phyloP scores from a whole-genome alignment of 2,888 invertebrate genomes.

The Eupithecia pulchellata region DNA sequence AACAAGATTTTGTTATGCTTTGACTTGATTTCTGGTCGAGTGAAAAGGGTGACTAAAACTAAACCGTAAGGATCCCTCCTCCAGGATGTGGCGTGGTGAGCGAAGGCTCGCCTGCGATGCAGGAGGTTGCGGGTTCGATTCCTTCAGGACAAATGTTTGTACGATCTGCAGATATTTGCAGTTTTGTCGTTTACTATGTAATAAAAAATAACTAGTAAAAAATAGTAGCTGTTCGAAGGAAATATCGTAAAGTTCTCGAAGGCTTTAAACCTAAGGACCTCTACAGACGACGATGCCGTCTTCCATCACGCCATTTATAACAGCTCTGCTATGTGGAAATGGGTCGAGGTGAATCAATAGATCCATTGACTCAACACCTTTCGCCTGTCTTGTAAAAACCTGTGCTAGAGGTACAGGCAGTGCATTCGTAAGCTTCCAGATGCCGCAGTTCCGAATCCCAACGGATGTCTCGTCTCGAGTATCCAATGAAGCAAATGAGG shows the following conservation, averaged over 20 bases:
- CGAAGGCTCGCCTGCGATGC: too few species aligned
- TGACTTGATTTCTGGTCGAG: not conserved
- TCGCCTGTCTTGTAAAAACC: not conserved
- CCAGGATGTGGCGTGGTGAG: too few species aligned
- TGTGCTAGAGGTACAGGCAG: not conserved
- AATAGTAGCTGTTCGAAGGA: too few species aligned
- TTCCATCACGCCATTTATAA: not conserved
- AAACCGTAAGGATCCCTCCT: too few species aligned
- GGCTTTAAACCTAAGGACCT: too few species aligned
- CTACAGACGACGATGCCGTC: not conserved
- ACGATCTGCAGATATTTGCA: too few species aligned
- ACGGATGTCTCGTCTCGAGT: constrained; percentile 41
- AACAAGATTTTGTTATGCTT: constrained; percentile 43
- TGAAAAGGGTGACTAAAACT: not conserved
- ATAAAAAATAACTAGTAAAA: too few species aligned
- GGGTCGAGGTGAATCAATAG: not conserved
- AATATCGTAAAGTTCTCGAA: too few species aligned
- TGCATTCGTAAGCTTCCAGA: constrained; percentile 1
- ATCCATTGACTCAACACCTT: not conserved
- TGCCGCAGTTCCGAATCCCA: constrained; percentile 29
- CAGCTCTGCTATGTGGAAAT: not conserved
- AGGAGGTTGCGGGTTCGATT: too few species aligned
- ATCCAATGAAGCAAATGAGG: constrained; percentile 36
- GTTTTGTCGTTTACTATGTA: too few species aligned
- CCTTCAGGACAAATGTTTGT: too few species aligned